Conservation (phyloP, 1,140 invertebrate species). For the Papilio machaon region DNA sequence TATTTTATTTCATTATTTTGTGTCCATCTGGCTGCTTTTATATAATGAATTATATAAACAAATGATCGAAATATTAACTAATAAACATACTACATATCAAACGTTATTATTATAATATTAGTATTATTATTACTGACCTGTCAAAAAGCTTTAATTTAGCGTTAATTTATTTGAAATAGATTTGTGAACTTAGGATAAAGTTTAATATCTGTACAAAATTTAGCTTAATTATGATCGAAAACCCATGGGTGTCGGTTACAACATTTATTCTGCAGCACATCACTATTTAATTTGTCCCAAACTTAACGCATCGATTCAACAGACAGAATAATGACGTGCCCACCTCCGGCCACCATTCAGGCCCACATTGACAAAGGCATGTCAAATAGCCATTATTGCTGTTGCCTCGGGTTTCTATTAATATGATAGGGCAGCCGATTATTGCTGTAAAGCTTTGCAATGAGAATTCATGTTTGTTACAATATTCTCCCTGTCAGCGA, state of each 20-base stretch:
- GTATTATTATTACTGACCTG: too few species aligned
- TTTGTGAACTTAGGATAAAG: neutral
- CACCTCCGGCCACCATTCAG: constrained; percentile 67
- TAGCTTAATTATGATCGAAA: neutral
- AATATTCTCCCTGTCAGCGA: neutral
- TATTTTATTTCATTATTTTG: too few species aligned
- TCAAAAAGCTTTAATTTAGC: too few species aligned
- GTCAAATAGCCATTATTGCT: constrained; percentile 77
- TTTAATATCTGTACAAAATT: neutral
- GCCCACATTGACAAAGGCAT: constrained; percentile 73
- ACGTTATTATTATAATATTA: too few species aligned
- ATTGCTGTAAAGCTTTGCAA: constrained; percentile 47
- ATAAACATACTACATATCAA: too few species aligned
- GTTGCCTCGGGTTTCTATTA: constrained; percentile 63
- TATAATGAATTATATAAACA: too few species aligned
- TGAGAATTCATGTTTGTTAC: constrained; percentile 10
- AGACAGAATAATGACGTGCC: constrained; percentile 70
- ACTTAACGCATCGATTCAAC: constrained; percentile 56
- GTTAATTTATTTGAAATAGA: neutral
- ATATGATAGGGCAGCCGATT: constrained; percentile 62
- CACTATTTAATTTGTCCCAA: constrained; percentile 52
- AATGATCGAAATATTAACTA: too few species aligned
- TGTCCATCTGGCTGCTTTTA: too few species aligned
- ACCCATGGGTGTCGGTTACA: constrained; percentile 40
- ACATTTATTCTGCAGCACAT: constrained; percentile 35